Base-by-base conservation (phyloP, 2,113 vertebrate genomes). In the Odocoileus hemionus region DNA sequence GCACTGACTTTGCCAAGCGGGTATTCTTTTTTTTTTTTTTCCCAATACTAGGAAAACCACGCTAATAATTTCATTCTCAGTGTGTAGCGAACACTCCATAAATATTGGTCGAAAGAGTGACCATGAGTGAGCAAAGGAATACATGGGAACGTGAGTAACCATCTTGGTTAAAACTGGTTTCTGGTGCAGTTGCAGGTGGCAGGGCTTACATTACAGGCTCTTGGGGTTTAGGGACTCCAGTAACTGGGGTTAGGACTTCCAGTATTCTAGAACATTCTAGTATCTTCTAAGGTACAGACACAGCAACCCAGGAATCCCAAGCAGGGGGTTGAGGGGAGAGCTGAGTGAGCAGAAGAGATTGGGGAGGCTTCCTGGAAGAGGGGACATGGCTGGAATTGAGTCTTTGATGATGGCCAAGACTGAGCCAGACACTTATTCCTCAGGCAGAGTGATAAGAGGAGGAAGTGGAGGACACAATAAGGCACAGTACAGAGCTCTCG, bases 351-450 rank as follows among this genome's bases (percentile, higher is more conserved):
- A 23, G 76, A 54, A 30, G 21, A 36, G 25, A 61, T 50, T 52
- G 28, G 54, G 47, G 7, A 15, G 64, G 50, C 94, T 86, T 90
- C 94, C 47, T 74, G 82, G 85, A 88, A 61, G 39, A 95, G 80
- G 43, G 10, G 8, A 1, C n/a, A 15, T 16, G 39, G 70, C 58
- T 33, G 23, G 86, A 39, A 45, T 5, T 30, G 54, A 39, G 57
- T 15, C 70, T 67, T n/a, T 12, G 52, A 17, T 15, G 12, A 21
- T 9, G 19, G 47, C 70, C 8, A 43, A 61, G 43, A 39, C 10
- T n/a, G 28, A 70, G 26, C 0, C 1, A 58, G 70, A 47, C 25
- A 1, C 5, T 64, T 21, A 61, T 1, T 78, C 55, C 55, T 55
- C 9, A 55, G 45, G 64, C 39, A 8, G 39, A 25, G 47, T 2